phyloP scores from a whole-genome alignment of 1,140 invertebrate species.

The Bombus pascuorum region DNA sequence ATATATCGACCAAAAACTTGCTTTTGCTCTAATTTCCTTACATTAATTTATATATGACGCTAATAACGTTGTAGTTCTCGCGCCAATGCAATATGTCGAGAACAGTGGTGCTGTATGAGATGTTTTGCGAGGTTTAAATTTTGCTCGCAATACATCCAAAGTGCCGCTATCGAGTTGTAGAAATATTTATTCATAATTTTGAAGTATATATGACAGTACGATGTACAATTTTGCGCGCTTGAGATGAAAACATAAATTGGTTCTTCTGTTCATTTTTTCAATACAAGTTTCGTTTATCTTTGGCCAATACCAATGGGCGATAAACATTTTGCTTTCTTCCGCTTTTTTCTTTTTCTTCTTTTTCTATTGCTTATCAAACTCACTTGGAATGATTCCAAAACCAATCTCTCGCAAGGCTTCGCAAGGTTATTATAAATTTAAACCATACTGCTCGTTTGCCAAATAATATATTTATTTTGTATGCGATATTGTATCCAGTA shows the following conservation, averaged over 20 bases:
- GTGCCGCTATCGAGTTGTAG: too few relatives aligned
- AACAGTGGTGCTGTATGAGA: too few relatives aligned
- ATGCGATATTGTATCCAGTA: not conserved
- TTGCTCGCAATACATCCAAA: not conserved
- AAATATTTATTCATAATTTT: not conserved
- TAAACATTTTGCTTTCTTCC: not conserved
- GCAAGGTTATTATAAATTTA: not conserved
- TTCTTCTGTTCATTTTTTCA: too few relatives aligned
- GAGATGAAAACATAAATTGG: not conserved
- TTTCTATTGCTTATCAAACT: not conserved
- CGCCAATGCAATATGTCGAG: too few relatives aligned
- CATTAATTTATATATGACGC: too few relatives aligned
- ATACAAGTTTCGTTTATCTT: not conserved
- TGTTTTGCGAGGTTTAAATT: not conserved
- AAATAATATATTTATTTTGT: slow-evolving; percentile 32
- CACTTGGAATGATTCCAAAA: too few relatives aligned
- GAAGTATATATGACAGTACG: not conserved
- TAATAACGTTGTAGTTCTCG: too few relatives aligned
- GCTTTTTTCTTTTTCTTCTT: too few relatives aligned
- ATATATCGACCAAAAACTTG: too few relatives aligned
- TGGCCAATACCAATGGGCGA: not conserved
- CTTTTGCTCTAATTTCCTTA: too few relatives aligned
- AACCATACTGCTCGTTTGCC: not conserved
- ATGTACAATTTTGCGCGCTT: not conserved
- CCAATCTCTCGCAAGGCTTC: not conserved